Evolutionary conservation across 2,888 invertebrate species (phyloP).

Genomic region (Barypeithes pellucidus): DNA sequence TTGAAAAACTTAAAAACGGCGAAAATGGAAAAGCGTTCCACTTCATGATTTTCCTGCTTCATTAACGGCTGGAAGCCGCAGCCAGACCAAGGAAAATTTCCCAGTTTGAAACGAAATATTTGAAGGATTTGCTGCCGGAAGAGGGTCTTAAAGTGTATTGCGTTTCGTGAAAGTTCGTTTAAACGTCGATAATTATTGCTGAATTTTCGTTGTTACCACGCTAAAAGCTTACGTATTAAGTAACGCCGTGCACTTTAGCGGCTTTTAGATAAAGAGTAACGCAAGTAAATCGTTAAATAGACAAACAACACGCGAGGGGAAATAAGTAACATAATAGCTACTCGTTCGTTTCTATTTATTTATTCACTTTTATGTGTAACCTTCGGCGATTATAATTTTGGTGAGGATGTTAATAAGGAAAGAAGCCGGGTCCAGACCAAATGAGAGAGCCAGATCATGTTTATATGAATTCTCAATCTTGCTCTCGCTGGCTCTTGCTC

Average conservation of each 20-base stretch:
- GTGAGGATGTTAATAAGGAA: too few relatives aligned
- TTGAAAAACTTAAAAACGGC: conserved; percentile 50
- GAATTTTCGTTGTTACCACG: conserved; percentile 39
- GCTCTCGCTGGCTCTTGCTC: too few relatives aligned
- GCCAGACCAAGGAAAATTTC: conserved; percentile 48
- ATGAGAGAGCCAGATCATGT: too few relatives aligned
- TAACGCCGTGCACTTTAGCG: conserved; percentile 24
- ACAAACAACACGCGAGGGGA: background rate
- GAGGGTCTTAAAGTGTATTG: conserved; percentile 50
- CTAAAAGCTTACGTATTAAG: conserved; percentile 30
- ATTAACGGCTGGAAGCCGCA: conserved; percentile 56
- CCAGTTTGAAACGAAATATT: conserved; percentile 50
- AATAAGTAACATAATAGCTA: background rate
- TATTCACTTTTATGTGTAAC: too few relatives aligned
- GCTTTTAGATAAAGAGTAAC: conserved; percentile 18
- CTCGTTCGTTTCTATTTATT: too few relatives aligned
- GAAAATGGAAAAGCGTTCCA: conserved; percentile 59
- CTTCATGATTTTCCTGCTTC: conserved; percentile 61
- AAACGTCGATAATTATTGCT: conserved; percentile 52
- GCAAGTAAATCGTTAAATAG: background rate
- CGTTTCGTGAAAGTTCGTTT: conserved; percentile 49
- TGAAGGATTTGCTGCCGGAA: conserved; percentile 52
- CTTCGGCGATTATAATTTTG: too few relatives aligned
- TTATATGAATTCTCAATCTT: too few relatives aligned
- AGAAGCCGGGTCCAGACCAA: too few relatives aligned